Evolutionary conservation across 2,797 vertebrate species (phyloP).

Genomic region (Morus bassanus): DNA sequence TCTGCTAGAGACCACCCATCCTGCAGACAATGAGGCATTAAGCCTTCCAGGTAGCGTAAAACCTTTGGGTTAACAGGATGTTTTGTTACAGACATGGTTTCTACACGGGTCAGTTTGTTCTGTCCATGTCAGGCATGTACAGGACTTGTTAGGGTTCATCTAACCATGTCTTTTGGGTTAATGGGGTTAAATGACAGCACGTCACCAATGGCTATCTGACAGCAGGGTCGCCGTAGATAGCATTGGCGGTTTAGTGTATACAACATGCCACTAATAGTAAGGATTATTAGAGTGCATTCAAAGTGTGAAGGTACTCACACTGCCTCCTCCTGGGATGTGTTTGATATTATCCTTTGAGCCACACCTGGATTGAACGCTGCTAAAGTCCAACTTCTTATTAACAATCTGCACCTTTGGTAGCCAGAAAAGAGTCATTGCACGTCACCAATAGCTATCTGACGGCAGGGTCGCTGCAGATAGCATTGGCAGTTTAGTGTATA

Average conservation of each 20-base stretch:
- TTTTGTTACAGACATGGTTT: not conserved
- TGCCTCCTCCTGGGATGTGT: conserved; percentile 88
- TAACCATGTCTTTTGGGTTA: conserved; percentile 23
- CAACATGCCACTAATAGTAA: conserved; percentile 51
- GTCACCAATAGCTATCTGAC: conserved; percentile 64
- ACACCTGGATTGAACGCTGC: conserved; percentile 87
- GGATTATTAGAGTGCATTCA: conserved; percentile 27
- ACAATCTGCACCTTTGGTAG: conserved; percentile 87
- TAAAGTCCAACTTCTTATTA: conserved; percentile 89
- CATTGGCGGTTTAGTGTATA: conserved; percentile 40
- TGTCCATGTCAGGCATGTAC: conserved; percentile 4
- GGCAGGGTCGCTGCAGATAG: conserved; percentile 49
- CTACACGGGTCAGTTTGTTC: not conserved
- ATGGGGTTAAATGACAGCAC: conserved; percentile 52
- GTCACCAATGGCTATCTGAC: conserved; percentile 45
- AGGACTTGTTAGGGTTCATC: conserved; percentile 37
- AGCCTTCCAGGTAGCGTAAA: not conserved
- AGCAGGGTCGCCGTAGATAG: conserved; percentile 26
- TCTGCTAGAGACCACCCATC: not conserved
- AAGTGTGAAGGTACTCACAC: conserved; percentile 86
- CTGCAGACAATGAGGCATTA: not conserved
- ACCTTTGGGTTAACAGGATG: not conserved
- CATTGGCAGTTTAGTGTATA: conserved; percentile 56
- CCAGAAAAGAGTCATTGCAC: conserved; percentile 69
- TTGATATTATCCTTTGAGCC: conserved; percentile 91